Evolutionary conservation across 2,888 invertebrate species (phyloP), one percentile per base, ranked within the genome.

Genomic region (Himalopsyche kuldschensis): DNA sequence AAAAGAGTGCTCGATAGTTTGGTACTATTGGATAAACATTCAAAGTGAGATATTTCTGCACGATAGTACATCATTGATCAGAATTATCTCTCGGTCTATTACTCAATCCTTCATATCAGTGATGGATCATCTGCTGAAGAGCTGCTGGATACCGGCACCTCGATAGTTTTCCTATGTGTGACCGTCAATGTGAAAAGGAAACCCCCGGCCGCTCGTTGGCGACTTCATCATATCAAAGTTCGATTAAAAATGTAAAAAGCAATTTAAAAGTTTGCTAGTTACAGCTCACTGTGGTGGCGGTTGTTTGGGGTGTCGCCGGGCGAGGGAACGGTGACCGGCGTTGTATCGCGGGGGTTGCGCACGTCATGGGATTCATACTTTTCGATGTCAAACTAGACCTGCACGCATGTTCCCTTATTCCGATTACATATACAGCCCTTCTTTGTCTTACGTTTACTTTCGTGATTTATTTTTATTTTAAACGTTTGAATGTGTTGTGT

Each of bases 161-260:
- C 3, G 41, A 41, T 41, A 41, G 41, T 41, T 15, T 41, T 41
- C 15, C 2, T 15, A 69, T 30, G 24, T 69, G 69, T 11, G 27
- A 15, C 15, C 69, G 41, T 3, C 41, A 41, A 41, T 41, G 15
- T 80, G 75, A 82, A 75, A 82, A 48, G 17, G 80, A 78, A 83
- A 81, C 83, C 85, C 86, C 85, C 41, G 31, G 84, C 48, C 79
- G 85, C 83, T 84, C 82, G 86, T 86, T 86, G 84, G 83, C 85
- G 84, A 82, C 84, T 86, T 84, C 86, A 84, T 86, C 86, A 85
- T 85, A 86, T 86, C 86, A 86, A 85, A 86, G 84, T 86, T 86
- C 86, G 86, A 86, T 86, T 86, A 86, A 86, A 86, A 86, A 86
- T 86, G 86, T 86, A 86, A 85, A 86, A 86, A 85, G 85, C 84